These are phyloP conservation scores for Palythoa heliodiscus DNA, from an alignment of 92 coral and sea anemone species.

Conservation along the genomic window DNA sequence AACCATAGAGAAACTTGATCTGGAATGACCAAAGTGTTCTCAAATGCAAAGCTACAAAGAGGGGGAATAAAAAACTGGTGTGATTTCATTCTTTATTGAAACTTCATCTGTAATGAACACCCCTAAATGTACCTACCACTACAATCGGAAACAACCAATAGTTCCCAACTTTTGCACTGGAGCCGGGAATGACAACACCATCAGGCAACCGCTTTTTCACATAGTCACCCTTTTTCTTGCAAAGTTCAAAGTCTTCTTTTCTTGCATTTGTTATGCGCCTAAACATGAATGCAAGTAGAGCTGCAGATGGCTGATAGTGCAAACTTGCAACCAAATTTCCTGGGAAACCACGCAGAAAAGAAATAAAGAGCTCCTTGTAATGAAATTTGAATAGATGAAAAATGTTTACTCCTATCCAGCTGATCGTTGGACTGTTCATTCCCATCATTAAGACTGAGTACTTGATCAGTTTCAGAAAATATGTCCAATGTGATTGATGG, in stretches of 20 bases:
- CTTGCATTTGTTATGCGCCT: conserved; percentile 64
- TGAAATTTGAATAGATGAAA: conserved; percentile 59
- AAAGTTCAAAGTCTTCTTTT: conserved; percentile 61
- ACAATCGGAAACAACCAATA: conserved; percentile 95
- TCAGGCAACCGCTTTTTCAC: conserved; percentile 74
- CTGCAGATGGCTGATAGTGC: conserved; percentile 83
- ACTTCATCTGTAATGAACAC: too few relatives aligned
- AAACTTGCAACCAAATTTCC: conserved; percentile 65
- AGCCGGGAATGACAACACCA: conserved; percentile 86
- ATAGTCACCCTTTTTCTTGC: conserved; percentile 91
- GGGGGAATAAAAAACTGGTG: too few relatives aligned
- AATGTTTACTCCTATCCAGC: conserved; percentile 46
- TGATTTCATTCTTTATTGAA: too few relatives aligned
- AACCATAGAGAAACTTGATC: too few relatives aligned
- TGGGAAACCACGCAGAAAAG: conserved; percentile 92
- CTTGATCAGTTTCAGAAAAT: conserved; percentile 63
- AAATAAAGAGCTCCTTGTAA: conserved; percentile 78
- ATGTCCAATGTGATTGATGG: conserved; percentile 69
- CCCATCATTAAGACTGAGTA: conserved; percentile 78
- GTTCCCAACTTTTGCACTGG: conserved; percentile 66
- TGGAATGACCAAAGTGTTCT: neutral
- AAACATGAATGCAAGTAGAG: conserved; percentile 77
- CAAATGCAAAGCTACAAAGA: neutral
- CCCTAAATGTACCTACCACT: conserved; percentile 71
- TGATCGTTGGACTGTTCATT: conserved; percentile 60